Conservation (phyloP, 2,113 vertebrate species). For the Chaetodon trifascialis region DNA sequence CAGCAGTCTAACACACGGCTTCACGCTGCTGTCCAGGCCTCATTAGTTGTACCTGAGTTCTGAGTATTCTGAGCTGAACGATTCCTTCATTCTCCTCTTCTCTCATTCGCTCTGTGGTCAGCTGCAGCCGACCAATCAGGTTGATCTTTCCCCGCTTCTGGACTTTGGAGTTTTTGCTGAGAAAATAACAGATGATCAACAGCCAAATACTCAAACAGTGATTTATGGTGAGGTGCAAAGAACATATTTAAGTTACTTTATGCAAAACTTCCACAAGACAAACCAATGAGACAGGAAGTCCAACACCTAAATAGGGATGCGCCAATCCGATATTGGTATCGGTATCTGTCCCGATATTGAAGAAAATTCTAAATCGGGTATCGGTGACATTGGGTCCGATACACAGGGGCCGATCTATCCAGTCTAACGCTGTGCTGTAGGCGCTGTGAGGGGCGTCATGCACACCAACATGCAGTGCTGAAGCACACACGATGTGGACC, state of each 20-base stretch:
- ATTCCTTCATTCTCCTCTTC: slow-evolving; percentile 99
- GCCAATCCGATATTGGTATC: too few species aligned
- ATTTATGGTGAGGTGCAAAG: background rate
- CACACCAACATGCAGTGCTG: too few species aligned
- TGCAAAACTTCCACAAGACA: background rate
- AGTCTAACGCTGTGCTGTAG: too few species aligned
- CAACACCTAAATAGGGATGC: too few species aligned
- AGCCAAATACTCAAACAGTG: background rate
- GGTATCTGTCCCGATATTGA: too few species aligned
- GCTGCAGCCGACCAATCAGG: slow-evolving; percentile 95
- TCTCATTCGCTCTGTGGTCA: slow-evolving; percentile 97
- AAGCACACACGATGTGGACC: too few species aligned
- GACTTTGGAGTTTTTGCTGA: slow-evolving; percentile 97
- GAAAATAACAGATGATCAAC: background rate
- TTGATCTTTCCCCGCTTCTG: slow-evolving; percentile 99
- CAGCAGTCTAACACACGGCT: background rate
- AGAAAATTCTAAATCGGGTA: too few species aligned
- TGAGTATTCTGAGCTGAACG: slow-evolving; percentile 96
- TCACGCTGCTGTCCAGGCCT: too few species aligned
- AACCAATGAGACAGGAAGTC: background rate
- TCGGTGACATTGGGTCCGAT: too few species aligned
- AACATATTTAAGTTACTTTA: too few species aligned
- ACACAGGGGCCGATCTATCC: too few species aligned
- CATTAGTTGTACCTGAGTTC: slow-evolving; percentile 90
- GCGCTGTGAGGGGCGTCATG: too few species aligned